Base-by-base conservation (phyloP, 2,113 vertebrate genomes). In the Passer montanus region DNA sequence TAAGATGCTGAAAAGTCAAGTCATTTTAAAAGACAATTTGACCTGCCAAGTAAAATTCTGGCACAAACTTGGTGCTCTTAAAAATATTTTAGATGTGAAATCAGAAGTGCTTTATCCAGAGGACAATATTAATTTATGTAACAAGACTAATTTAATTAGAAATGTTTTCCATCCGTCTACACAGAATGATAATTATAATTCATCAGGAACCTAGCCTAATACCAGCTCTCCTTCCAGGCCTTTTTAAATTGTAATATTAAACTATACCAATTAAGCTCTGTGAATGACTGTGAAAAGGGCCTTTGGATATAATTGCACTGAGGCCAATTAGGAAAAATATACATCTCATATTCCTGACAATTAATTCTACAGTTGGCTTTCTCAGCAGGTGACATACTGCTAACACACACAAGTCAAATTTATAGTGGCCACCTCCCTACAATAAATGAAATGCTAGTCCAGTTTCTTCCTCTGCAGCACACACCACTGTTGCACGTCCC, bases 41-140 rank as follows among this genome's bases (percentile, higher is more conserved):
- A 76, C 35, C 41, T 67, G 46, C 44, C 11, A 9, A 37, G 35
- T 94, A 49, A 88, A 87, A 91, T 82, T 90, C 53, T 91, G 72
- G 43, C 66, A 83, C 69, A 82, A 92, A 64, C 41, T 47, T 63
- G 21, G 52, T 85, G 47, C 37, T 72, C 39, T 87, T 63, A 85
- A 58, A 94, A 92, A 89, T 39, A 70, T 2, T 86, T 59, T 52
- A 93, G 73, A 74, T 37, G 31, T 52, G 41, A 94, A 93, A 92
- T 94, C 66, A 76, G 47, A 96, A 89, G 31, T 72, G 23, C 12
- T 89, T 86, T 85, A 94, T 90, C 39, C 84, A 60, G 76, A 84
- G 86, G 75, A 67, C 62, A 95, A 67, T 89, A 87, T 74, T 55
- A 28, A 94, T 94, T 93, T 96, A 80, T 47, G 19, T 66, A 92